Base-by-base conservation (phyloP, 2,888 invertebrate genomes). In the Tetranychus piercei region DNA sequence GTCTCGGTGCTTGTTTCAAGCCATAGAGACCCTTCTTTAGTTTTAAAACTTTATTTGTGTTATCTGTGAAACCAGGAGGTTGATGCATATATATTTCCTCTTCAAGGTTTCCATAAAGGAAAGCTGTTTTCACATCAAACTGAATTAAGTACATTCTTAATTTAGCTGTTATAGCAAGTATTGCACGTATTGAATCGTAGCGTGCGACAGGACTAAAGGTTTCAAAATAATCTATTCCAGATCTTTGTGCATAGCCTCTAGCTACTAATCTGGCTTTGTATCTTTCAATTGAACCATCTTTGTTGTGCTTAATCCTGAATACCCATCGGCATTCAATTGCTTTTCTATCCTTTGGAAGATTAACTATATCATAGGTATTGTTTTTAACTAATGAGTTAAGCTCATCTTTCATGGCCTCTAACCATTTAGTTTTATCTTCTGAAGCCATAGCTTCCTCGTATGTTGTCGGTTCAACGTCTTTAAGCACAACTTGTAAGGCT, bases 61-160 rank as follows among this genome's bases (percentile, higher is more conserved):
- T 73, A 76, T 45, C 45, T 9, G 6, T 9, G 45, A 45, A 45
- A 8, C 75, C 75, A 18, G 44, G 55, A 73, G 75, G 74, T 65
- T 75, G 75, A 64, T 76, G 73, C 75, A 76, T 75, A 65, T 74
- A 76, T 43, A 77, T 70, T 70, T 76, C 75, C 72, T 77, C 76
- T 23, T 43, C 73, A 3, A 75, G 23, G n/a, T 73, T 66, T 55
- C 77, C 76, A 73, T 77, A 72, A 8, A 76, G 34, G 72, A 74
- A 77, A n/a, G 76, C 74, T 65, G 76, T 65, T 20, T 70, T 64
- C 66, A 77, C 73, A 70, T 77, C 77, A 23, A 74, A 72, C 23
- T 72, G 74, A 6, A 23, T 55, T 64, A 74, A 43, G 5, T 72
- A 15, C 45, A 71, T 71, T 7, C n/a, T 44, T 7, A 9, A 6